These are phyloP conservation scores for Saimiri boliviensis DNA, from an alignment of 2,113 vertebrate species.

Conservation along the genomic window DNA sequence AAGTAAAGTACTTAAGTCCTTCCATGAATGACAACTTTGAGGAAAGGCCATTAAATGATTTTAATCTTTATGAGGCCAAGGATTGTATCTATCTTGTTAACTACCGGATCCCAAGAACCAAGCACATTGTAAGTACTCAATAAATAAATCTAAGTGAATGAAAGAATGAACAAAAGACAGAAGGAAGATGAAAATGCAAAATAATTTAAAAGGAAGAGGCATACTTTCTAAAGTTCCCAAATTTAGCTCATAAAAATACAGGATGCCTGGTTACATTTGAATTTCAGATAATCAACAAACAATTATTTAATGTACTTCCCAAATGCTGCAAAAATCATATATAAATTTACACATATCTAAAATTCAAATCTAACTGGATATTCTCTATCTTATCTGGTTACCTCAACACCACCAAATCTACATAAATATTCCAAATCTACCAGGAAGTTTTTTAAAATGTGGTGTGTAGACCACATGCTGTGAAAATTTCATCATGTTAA, in stretches of 20 bases:
- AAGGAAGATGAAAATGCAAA: not conserved
- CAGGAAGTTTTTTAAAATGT: slow-evolving; percentile 37
- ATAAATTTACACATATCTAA: not conserved
- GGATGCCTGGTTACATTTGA: not conserved
- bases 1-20: not conserved
- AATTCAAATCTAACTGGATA: slow-evolving; percentile 6
- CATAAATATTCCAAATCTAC: slow-evolving; percentile 4
- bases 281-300: slow-evolving; percentile 3
- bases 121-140: not conserved
- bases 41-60: not conserved
- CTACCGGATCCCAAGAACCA: not conserved
- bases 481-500: not conserved
- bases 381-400: not conserved
- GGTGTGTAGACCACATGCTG: not conserved
- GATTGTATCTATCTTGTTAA: not conserved
- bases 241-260: not conserved
- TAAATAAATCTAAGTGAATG: not conserved
- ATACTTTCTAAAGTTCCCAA: not conserved
- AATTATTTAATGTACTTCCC: not conserved
- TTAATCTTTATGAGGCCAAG: not conserved
- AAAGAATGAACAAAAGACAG: not conserved
- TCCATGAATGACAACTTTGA: not conserved
- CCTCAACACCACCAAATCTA: not conserved
- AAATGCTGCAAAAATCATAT: not conserved
- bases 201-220: not conserved